A percentile compares a stretch with the other conserved stretches of the same genome.
Evolutionary conservation across 2,113 vertebrate genomes (phyloP).

Genomic region (Phrynocephalus versicolor): DNA sequence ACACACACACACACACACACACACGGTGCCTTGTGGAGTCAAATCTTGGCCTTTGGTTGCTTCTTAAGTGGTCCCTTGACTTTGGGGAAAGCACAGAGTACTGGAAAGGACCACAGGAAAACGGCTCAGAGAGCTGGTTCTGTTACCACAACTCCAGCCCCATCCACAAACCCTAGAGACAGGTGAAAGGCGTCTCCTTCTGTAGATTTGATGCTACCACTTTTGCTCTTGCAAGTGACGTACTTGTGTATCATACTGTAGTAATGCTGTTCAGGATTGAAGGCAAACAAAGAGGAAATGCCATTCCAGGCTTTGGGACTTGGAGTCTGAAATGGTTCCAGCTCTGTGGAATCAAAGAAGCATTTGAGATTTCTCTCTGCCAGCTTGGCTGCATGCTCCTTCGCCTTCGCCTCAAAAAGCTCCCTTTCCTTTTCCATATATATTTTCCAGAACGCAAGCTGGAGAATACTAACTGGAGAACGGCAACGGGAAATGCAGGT

Average conservation of each 20-base stretch:
- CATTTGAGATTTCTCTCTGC: constrained; percentile 76
- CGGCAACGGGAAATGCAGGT: constrained; percentile 63
- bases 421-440: constrained; percentile 74
- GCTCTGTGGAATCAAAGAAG: constrained; percentile 75
- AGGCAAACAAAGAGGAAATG: constrained; percentile 73
- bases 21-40: no score
- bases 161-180: constrained; percentile 65
- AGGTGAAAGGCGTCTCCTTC: neutral
- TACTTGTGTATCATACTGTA: constrained; percentile 80
- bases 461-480: constrained; percentile 78
- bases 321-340: constrained; percentile 54
- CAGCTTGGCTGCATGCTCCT: constrained; percentile 72
- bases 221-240: constrained; percentile 9
- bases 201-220: accelerated
- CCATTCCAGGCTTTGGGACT: constrained; percentile 72
- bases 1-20: no score
- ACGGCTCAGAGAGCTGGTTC: no score
- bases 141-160: neutral
- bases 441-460: constrained; percentile 78
- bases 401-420: constrained; percentile 62
- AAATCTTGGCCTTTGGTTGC: no score
- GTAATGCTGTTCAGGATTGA: constrained; percentile 48
- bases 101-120: no score
- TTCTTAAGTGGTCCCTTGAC: no score
- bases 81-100: no score